Base-by-base conservation (phyloP, 1,140 invertebrate genomes). In the Linepithema humile region DNA sequence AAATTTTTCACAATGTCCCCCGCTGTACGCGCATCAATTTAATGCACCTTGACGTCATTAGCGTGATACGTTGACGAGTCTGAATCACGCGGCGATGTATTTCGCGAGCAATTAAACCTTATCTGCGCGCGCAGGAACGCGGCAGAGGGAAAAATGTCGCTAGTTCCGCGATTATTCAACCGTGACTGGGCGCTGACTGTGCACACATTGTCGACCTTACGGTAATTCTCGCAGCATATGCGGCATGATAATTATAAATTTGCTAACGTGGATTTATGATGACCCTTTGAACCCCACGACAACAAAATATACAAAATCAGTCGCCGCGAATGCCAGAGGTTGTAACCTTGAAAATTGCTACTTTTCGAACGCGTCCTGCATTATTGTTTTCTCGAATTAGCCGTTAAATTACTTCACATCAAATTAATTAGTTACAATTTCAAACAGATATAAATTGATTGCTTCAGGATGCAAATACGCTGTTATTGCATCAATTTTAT, bases 81-180 rank as follows among this genome's bases (percentile, higher is more conserved):
- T 65, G 59, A 50, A 65, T 77, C 59, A 38, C 20, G 45, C 55
- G 55, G 67, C 40, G 53, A 60, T 23, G 55, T 59, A 60, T 82
- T 60, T 74, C 43, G 40, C 69, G 78, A 60, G 53, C 40, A 82
- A 82, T 82, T 82, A 73, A 50, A 45, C 17, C 32, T 82, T 55
- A 80, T 43, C 74, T 20, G 32, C 26, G 38, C 69, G 35, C 53
- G 17, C 29, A 40, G 73, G 38, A 38, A 48, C 62, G 75, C 45
- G 20, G 32, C 40, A 12, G 5, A 15, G 29, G 15, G 26, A 57
- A 57, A 82, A 74, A 74, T 80, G 75, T 82, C 78, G 40, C 57
- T 69, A 69, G 40, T 60, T 62, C n/a, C 12, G 78, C 29, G 69
- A 82, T 74, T 72, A 74, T 60, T 82, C 67, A 60, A 74, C 78